Conservation (phyloP, 2,888 invertebrate species). For the Drosophila yooni region DNA sequence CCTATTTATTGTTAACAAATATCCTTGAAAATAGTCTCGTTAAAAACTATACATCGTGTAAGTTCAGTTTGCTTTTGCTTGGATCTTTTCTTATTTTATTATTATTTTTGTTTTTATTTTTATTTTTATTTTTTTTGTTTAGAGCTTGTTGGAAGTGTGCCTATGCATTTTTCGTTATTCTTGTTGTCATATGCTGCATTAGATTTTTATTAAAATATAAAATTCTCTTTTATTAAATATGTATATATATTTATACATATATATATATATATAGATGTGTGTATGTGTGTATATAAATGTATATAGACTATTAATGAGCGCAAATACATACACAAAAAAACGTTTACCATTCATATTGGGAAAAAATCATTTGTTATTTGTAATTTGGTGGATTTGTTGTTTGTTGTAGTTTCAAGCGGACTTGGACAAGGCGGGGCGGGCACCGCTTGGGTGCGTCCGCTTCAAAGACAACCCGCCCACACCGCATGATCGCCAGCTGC, state of each 20-base stretch:
- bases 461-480: constrained; percentile 45
- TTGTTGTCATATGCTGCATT: constrained; percentile 60
- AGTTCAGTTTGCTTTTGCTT: constrained; percentile 44
- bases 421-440: constrained; percentile 56
- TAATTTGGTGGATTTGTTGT: constrained; percentile 77
- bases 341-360: constrained; percentile 47
- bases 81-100: constrained; percentile 26
- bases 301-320: constrained; percentile 60
- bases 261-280: constrained; percentile 10
- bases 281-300: constrained; percentile 38
- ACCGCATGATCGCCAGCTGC: constrained; percentile 50
- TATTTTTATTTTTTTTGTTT: constrained; percentile 36
- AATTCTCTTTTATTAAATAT: constrained; percentile 49
- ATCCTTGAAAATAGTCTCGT: constrained; percentile 59
- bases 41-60: constrained; percentile 68
- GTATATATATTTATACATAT: constrained; percentile 26
- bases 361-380: constrained; percentile 60
- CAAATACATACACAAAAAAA: constrained; percentile 66
- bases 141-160: constrained; percentile 52
- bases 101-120: constrained; percentile 13
- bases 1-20: constrained; percentile 58
- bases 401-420: constrained; percentile 68
- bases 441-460: constrained; percentile 22
- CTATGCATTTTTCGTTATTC: constrained; percentile 49
- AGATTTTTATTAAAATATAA: constrained; percentile 71